phyloP scores from a whole-genome alignment of 2,113 vertebrate genomes.

The Dipodomys merriami region DNA sequence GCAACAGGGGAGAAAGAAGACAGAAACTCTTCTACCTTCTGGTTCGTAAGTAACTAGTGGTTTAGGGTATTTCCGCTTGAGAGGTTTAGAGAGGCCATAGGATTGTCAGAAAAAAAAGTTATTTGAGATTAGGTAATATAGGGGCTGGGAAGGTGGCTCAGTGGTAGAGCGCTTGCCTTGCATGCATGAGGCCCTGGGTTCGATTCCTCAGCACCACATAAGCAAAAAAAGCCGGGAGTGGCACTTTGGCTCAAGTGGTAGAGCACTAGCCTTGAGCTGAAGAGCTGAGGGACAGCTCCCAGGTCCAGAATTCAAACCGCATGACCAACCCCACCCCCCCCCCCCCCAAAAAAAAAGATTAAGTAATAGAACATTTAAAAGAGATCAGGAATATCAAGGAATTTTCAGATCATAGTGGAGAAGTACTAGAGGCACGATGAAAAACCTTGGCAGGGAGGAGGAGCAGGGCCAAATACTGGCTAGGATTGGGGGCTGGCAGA shows the following conservation, averaged over 20 bases:
- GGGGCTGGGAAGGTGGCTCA: no score
- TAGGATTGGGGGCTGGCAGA: neutral
- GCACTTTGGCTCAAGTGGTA: no score
- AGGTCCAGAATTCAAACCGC: no score
- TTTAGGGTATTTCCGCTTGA: neutral
- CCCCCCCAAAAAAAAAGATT: no score
- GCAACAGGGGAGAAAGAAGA: neutral
- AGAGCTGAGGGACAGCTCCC: no score
- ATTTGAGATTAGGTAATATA: neutral
- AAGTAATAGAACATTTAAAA: neutral
- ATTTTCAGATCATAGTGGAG: neutral
- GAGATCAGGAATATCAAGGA: neutral
- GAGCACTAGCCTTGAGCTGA: no score
- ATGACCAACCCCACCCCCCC: no score
- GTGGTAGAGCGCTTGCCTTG: no score
- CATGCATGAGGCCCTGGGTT: no score
- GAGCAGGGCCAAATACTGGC: neutral
- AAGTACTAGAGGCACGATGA: neutral
- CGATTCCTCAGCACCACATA: no score
- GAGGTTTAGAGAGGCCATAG: neutral
- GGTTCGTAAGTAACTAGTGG: neutral
- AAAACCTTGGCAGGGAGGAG: neutral
- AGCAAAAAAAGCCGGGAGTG: no score
- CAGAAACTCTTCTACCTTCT: neutral
- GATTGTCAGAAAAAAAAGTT: slow-evolving; percentile 6